A percentile compares a stretch with the other conserved stretches of the same genome.
phyloP scores from a whole-genome alignment of 2,797 vertebrate species.

The Mallotus villosus region DNA sequence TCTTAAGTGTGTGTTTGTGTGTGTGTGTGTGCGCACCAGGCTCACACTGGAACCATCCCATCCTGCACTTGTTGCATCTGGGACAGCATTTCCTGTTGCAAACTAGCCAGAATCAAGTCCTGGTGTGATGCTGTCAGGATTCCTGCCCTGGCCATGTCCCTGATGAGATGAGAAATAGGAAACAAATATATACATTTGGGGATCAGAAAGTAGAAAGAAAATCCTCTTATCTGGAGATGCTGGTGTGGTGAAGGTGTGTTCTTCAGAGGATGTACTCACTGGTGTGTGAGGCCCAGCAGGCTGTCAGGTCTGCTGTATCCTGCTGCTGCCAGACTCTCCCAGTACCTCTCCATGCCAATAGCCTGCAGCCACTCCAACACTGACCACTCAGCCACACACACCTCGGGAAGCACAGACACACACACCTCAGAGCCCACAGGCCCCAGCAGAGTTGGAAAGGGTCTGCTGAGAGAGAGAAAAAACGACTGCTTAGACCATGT shows the following conservation, averaged over 20 bases:
- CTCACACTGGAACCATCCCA: constrained; percentile 98
- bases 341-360: constrained; percentile 95
- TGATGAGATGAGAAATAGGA: constrained; percentile 51
- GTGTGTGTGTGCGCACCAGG: constrained; percentile 64
- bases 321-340: constrained; percentile 95
- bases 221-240: too few species aligned
- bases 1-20: constrained; percentile 74
- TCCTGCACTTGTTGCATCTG: constrained; percentile 98
- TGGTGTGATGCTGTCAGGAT: constrained; percentile 88
- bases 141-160: constrained; percentile 94
- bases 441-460: constrained; percentile 87
- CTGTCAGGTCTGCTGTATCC: constrained; percentile 93
- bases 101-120: constrained; percentile 90
- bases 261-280: constrained; percentile 81
- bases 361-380: constrained; percentile 93
- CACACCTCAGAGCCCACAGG: constrained; percentile 93
- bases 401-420: constrained; percentile 85
- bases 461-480: constrained; percentile 67
- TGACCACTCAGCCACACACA: constrained; percentile 86
- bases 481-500: background rate
- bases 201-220: too few species aligned
- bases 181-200: too few species aligned
- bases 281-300: constrained; percentile 95
- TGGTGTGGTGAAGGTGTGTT: background rate
- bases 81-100: constrained; percentile 91